Evolutionary conservation across 2,113 vertebrate genomes (phyloP), one percentile per base, ranked within the genome.

Genomic region (Chunga burmeisteri): DNA sequence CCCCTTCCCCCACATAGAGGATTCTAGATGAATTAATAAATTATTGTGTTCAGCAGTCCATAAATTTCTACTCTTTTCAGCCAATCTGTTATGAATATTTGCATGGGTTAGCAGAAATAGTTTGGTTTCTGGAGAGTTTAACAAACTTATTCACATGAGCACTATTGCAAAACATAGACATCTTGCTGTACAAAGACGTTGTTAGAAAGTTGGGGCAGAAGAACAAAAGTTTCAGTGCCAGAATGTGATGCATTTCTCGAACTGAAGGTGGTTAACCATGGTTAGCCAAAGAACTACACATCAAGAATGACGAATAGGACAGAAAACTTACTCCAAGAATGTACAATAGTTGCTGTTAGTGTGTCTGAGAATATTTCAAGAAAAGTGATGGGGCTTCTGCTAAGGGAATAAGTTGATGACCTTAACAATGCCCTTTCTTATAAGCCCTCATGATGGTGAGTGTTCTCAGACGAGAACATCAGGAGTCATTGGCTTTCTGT

Each of bases 31-130:
- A 96, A 88, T 95, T 94, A 96, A 95, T 89, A 96, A 87, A 47
- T 8, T 40, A 93, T 95, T 78, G 27, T 95, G 65, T 87, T 96
- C 93, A 93, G 62, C 94, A 96, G 95, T 68, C 68, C 81, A 95
- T 96, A 96, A 96, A 97, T 95, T 94, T 96, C 40, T 91, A 16
- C 38, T 94, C 55, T 91, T 91, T 91, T 92, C 77, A 92, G 95
- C 86, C 89, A 97, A 63, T 38, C 73, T 78, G 55, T 94, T 89
- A 84, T 73, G 73, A 94, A 89, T 96, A 94, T 93, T 95, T 93
- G 84, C 94, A 96, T 81, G 86, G 91, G 91, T 96, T 95, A 95
- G 95, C 96, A 97, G 70, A 97, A 96, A 96, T 96, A 96, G 84
- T 87, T 96, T 8, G 10, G 93, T 89, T 93, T 95, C 93, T 97